Base-by-base conservation (phyloP, 2,113 vertebrate species). In the Romanogobio albipinnatus region DNA sequence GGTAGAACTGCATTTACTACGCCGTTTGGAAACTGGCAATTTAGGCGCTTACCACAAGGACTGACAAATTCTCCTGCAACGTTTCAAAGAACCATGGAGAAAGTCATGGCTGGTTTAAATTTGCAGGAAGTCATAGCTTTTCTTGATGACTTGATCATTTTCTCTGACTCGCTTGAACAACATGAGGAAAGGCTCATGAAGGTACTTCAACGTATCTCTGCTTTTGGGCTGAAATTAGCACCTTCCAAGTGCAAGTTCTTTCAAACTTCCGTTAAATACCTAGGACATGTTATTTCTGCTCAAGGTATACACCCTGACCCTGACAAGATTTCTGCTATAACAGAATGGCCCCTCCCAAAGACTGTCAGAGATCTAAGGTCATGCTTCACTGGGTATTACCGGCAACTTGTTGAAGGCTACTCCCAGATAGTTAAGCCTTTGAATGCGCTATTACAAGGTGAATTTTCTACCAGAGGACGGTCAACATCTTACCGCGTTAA, bases 31-130 rank as follows among this genome's bases (percentile, higher is more conserved):
- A 90, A 51, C 9, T 88, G 70, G 87, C 49, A 89, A n/a, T 90
- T 88, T 51, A 10, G 15, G 1, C 70, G 81, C 11, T 68, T 86
- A 64, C 83, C 77, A 1, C 82, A 86, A 70, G 85, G 81, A 0
- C 51, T 86, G 2, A 86, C 75, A 2, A 89, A 87, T 36, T 64
- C 79, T 19, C 83, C 78, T 22, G 71, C 81, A 1, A 89, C 81
- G 0, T 91, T 91, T 51, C 87, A 91, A 17, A 76, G 83, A 4
- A 85, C 86, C 13, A 87, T 89, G 87, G 85, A 83, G 51, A 84
- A 82, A 10, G 82, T 89, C 10, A 86, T 89, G 85, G 80, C 79
- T 2, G 82, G 86, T 5, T 81, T 87, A 2, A 89, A 81, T 39
- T 49, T 89, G 1, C 73, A 87, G 59, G 83, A 88, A 29, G 86